phyloP scores from a whole-genome alignment of 2,797 vertebrate species.

The Falco naumanni region DNA sequence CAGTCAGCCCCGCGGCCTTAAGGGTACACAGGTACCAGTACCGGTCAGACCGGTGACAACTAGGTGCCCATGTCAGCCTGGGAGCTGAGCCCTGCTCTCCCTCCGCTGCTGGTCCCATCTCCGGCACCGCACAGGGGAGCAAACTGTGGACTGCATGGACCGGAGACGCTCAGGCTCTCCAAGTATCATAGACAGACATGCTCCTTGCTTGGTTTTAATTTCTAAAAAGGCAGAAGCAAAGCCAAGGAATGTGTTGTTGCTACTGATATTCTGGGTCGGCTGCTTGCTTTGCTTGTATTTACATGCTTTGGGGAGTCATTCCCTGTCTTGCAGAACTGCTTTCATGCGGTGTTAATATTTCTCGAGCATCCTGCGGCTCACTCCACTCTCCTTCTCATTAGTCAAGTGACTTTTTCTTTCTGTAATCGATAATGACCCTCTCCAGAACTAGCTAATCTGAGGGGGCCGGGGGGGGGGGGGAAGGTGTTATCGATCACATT shows the following conservation, averaged over 20 bases:
- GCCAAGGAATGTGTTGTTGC: neutral
- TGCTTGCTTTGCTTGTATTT: neutral
- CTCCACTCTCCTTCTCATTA: constrained; percentile 16
- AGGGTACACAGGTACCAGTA: neutral
- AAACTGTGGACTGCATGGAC: accelerated
- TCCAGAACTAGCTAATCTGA: constrained; percentile 15
- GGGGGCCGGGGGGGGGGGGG: too few relatives aligned
- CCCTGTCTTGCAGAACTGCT: neutral
- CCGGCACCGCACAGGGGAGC: accelerated
- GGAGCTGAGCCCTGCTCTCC: accelerated
- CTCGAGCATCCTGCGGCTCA: neutral
- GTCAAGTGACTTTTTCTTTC: constrained; percentile 5
- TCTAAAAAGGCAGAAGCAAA: neutral
- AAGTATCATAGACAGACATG: neutral
- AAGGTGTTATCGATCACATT: neutral
- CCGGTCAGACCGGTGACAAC: too few relatives aligned
- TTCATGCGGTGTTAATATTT: neutral
- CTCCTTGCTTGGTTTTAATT: neutral
- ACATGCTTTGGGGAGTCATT: neutral
- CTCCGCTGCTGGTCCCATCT: neutral
- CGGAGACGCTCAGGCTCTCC: neutral
- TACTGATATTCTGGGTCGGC: neutral
- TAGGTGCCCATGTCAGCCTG: neutral
- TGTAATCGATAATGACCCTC: constrained; percentile 15
- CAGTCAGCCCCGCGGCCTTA: neutral